phyloP scores from a whole-genome alignment of 1,140 invertebrate species.

The Drosophila tani region DNA sequence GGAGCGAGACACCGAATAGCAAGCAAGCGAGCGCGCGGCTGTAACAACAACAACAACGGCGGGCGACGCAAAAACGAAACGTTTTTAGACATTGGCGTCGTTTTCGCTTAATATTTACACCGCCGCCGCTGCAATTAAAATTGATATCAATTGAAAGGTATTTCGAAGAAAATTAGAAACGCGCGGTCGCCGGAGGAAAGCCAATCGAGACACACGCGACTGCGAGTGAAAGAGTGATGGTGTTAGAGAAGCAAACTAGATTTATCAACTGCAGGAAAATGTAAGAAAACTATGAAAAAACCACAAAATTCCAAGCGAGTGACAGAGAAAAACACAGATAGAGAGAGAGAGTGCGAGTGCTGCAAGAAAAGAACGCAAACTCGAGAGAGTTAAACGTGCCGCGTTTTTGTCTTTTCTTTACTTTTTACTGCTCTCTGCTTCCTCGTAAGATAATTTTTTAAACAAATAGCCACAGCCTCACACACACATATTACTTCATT shows the following conservation, averaged over 20 bases:
- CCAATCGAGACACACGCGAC: slow-evolving; percentile 16
- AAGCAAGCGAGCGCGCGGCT: slow-evolving; percentile 48
- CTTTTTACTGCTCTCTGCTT: slow-evolving; percentile 14
- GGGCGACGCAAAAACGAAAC: slow-evolving; percentile 24
- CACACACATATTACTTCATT: slow-evolving; percentile 13
- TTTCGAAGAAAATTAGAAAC: slow-evolving; percentile 22
- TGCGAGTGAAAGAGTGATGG: slow-evolving; percentile 26
- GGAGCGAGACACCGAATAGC: slow-evolving; percentile 43
- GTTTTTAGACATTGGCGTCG: slow-evolving; percentile 41
- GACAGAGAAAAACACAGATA: slow-evolving; percentile 2
- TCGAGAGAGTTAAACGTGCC: slow-evolving; percentile 58
- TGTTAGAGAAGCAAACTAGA: slow-evolving; percentile 23
- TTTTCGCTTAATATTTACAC: slow-evolving; percentile 52
- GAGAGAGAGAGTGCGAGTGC: slow-evolving; percentile 34
- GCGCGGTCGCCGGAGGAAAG: slow-evolving; percentile 14
- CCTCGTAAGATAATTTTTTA: slow-evolving; percentile 36
- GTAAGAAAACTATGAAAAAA: slow-evolving; percentile 53
- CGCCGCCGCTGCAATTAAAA: slow-evolving; percentile 49
- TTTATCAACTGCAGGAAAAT: slow-evolving; percentile 56
- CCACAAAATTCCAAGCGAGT: slow-evolving; percentile 27
- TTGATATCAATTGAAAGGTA: slow-evolving; percentile 60
- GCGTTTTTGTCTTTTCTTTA: slow-evolving; percentile 22
- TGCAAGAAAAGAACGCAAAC: slow-evolving; percentile 44
- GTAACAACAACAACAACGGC: slow-evolving; percentile 5
- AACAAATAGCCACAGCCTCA: slow-evolving; percentile 24